phyloP scores from a whole-genome alignment of 2,888 invertebrate genomes.

The Drosophila ezoana region DNA sequence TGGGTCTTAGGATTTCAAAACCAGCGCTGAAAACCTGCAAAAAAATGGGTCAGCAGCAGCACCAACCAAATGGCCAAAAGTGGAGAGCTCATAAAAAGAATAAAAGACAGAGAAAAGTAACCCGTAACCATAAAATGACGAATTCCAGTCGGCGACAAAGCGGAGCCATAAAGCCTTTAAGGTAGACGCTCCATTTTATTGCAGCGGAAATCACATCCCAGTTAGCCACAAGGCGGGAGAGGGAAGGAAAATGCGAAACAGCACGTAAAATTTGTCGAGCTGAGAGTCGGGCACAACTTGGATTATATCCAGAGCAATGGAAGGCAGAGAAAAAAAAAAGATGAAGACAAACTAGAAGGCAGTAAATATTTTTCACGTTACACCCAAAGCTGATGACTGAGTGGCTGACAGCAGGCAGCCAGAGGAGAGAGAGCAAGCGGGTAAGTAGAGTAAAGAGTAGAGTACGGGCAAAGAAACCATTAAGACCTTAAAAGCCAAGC shows the following conservation, averaged over 20 bases:
- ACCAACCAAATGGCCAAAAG: constrained; percentile 34
- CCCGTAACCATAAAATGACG: constrained; percentile 68
- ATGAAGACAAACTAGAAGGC: constrained; percentile 33
- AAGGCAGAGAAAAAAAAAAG: constrained; percentile 7
- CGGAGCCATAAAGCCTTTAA: constrained; percentile 71
- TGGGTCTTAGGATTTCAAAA: constrained; percentile 26
- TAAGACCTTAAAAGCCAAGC: constrained; percentile 51
- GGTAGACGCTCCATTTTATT: constrained; percentile 75
- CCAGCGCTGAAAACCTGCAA: constrained; percentile 21
- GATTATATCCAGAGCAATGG: constrained; percentile 47
- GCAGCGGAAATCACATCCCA: constrained; percentile 72
- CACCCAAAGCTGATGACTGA: constrained; percentile 51
- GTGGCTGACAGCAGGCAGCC: constrained; percentile 50
- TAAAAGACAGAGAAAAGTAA: constrained; percentile 23
- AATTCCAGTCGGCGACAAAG: constrained; percentile 58
- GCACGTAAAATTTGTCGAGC: constrained; percentile 71
- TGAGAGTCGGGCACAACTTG: constrained; percentile 26
- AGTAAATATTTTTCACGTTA: constrained; percentile 68
- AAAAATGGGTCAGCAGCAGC: constrained; percentile 26
- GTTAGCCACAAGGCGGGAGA: constrained; percentile 22
- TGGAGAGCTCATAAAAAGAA: constrained; percentile 61
- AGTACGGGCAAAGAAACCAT: constrained; percentile 31
- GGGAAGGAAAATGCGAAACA: constrained; percentile 36
- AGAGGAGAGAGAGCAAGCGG: not conserved
- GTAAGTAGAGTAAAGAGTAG: constrained; percentile 5